phyloP scores from a whole-genome alignment of 2,113 vertebrate species.

The Anhinga rufa region DNA sequence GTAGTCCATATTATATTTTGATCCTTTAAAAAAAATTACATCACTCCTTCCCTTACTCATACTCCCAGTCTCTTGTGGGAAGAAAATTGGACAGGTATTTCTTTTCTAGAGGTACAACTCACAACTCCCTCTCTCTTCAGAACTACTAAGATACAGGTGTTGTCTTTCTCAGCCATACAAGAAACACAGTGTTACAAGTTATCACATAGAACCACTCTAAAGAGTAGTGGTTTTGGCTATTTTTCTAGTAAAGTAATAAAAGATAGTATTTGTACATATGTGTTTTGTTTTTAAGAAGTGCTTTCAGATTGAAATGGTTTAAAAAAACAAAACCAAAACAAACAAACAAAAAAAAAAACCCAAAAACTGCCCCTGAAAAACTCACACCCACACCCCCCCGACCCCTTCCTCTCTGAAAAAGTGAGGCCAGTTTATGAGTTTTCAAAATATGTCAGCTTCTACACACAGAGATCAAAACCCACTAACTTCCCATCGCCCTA shows the following conservation, averaged over 20 bases:
- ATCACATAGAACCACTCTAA: not conserved
- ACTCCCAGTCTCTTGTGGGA: not conserved
- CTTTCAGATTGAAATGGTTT: not conserved
- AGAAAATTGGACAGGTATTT: not conserved
- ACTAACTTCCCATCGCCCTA: not conserved
- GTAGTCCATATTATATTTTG: not conserved
- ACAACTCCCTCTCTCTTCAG: not conserved
- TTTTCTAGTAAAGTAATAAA: not conserved
- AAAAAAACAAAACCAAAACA: not conserved
- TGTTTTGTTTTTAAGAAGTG: not conserved
- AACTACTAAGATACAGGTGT: not conserved
- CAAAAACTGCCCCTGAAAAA: fast-evolving
- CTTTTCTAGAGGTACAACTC: not conserved
- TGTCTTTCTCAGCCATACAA: not conserved
- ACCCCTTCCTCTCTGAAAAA: no score
- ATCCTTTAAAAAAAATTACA: not conserved
- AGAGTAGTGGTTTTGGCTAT: not conserved
- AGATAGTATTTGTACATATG: not conserved
- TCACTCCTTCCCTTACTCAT: not conserved
- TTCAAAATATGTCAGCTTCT: not conserved
- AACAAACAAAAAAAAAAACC: no score
- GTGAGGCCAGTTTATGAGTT: not conserved
- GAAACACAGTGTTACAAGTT: not conserved
- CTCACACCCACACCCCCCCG: fast-evolving
- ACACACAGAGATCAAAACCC: not conserved